Evolutionary conservation across 64 coral and sea anemone species (phyloP), one percentile per base, ranked within the genome.

Genomic region (Cladopsammia gracilis): DNA sequence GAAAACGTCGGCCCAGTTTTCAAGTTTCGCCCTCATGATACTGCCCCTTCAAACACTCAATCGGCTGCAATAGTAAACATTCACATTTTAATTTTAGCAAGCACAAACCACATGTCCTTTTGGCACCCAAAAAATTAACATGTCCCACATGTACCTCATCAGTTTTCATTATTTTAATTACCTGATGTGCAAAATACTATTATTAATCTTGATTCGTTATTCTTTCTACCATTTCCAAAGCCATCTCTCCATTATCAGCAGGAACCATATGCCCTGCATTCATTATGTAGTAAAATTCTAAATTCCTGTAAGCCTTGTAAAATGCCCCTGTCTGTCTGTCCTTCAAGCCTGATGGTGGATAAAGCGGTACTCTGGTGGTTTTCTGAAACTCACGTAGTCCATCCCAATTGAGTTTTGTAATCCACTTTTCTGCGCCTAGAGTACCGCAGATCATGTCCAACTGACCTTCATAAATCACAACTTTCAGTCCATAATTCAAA

Each of bases 231-330:
- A 98, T 98, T 57, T 95, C 90, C 64, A 96, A 84, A 79, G 96
- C 96, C 96, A 98, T 98, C 65, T 98, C 96, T 25, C 93, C 93
- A 67, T 88, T 92, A 93, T 98, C 96, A 47, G 96, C 65, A 7
- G 96, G 96, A 10, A 98, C 93, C 96, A 98, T 98, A n/a, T 98
- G 96, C 57, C 96, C 96, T 65, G 96, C 94, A 59, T 96, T 96
- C 65, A 98, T 62, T 9, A 98, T 90, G 43, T 95, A 93, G 68
- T 98, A 98, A 18, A 98, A 77, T 72, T 95, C 78, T 50, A 98
- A 62, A 70, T 93, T 98, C 73, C 51, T 54, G 47, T 93, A 98
- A 18, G 87, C 71, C 62, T 98, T 98, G 62, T 90, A 83, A 71
- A 98, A 98, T 56, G 93, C 96, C 48, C 93, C 96, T 5, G 96